Base-by-base conservation (phyloP, 2,797 vertebrate genomes). In the Denticeps clupeoides region DNA sequence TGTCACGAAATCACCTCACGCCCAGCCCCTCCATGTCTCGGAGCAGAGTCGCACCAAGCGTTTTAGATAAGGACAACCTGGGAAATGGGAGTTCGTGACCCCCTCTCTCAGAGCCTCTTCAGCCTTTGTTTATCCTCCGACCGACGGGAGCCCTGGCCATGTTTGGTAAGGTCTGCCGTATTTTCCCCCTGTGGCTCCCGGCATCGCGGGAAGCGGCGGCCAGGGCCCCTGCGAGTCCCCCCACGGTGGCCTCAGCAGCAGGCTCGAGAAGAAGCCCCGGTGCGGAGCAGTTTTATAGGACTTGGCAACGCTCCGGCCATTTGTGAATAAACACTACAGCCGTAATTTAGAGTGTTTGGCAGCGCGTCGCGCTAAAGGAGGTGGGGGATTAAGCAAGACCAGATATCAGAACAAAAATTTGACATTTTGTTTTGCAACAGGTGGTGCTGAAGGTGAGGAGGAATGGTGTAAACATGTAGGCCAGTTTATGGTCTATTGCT, bases 161-260 rank as follows among this genome's bases (percentile, higher is more conserved):
- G 71, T 87, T 87, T 84, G 82, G 83, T 82, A 75, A 85, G 66
- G 65, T 51, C 70, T 7, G 64, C 68, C 47, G 65, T 49, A 19
- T 38, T 72, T 80, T 72, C 72, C 26, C 41, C 23, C 9, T 7
- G n/a, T n/a, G n/a, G n/a, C n/a, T n/a, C n/a, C n/a, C 65, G 31
- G 61, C 56, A 65, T 72, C 68, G 55, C 67, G 70, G 71, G 74
- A 74, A 74, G 16, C 16, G 18, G 16, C 10, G n/a, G n/a, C n/a
- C n/a, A n/a, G n/a, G n/a, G 18, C 35, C 21, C 8, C 35, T 68
- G 72, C 41, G 66, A 56, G 64, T 56, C 63, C 54, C 71, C 58
- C 71, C 68, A 69, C 49, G 26, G 54, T 53, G 59, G 50, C 47
- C 48, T 56, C 60, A 10, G 8, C 3, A 16, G 19, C 33, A 33